Evolutionary conservation across 2,888 invertebrate genomes (phyloP), one percentile per base, ranked within the genome.

Genomic region (Cephus nigrinus): DNA sequence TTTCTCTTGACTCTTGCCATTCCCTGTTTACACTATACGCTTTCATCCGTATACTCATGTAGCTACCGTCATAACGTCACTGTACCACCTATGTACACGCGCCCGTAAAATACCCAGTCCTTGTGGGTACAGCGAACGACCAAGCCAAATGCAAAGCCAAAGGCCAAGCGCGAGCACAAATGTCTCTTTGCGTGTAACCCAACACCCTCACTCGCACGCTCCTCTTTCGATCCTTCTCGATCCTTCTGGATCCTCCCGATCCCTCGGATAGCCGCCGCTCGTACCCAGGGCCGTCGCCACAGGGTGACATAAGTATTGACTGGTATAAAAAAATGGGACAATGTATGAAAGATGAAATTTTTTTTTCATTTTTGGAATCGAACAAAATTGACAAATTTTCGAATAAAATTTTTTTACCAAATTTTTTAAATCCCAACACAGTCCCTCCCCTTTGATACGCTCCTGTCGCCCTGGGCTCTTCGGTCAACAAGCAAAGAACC

Each of bases 141-240:
- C 55, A 55, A 23, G 40, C 15, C 15, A 4, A 40, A 40, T 15
- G 68, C 76, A 73, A 76, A 68, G 36, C 40, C 78, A 85, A 85
- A 82, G 81, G 69, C 80, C 68, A 73, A 81, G 76, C 73, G 77
- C 78, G 78, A 81, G 83, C 81, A 82, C 83, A 83, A 86, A 85
- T 81, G 84, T 84, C 82, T 82, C 82, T 78, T 78, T 82, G 80
- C 81, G 79, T 82, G 85, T 83, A 83, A 82, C 81, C 82, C 78
- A 83, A 83, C 82, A 80, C 83, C 77, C 78, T 79, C 76, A 72
- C 80, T 77, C 80, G 80, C 80, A 77, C 81, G 76, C 74, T 77
- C 32, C 76, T n/a, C 33, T 36, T 34, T 73, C 75, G 68, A 32
- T 32, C 35, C 32, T 75, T 75, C 72, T 77, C 72, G 36, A 34